These are phyloP conservation scores for Chaetodon trifascialis DNA, from an alignment of 2,113 vertebrate genomes.

Conservation along the genomic window DNA sequence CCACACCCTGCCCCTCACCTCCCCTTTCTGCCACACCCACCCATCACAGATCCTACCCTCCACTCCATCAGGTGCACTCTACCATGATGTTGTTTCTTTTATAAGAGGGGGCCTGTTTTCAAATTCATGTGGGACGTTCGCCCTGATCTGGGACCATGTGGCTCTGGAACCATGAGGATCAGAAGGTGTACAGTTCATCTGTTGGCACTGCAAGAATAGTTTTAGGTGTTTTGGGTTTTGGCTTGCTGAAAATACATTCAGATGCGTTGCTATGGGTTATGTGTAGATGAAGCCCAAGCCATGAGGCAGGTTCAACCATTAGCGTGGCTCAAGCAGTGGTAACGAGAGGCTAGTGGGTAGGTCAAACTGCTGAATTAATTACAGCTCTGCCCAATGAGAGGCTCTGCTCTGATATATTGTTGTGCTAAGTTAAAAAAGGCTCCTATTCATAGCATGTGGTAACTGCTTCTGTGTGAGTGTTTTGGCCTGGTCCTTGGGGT, in stretches of 20 bases:
- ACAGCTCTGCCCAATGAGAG: conserved; percentile 74
- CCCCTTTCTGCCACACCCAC: conserved; percentile 62
- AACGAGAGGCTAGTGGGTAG: conserved; percentile 74
- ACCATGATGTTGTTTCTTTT: conserved; percentile 77
- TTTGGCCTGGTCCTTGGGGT: conserved; percentile 81
- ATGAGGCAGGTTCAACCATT: conserved; percentile 70
- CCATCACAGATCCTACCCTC: conserved; percentile 59
- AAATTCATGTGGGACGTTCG: conserved; percentile 35
- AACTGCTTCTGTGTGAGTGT: conserved; percentile 83
- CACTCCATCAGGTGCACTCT: conserved; percentile 79
- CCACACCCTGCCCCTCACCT: conserved; percentile 24
- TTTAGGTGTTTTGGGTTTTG: conserved; percentile 30
- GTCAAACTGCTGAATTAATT: conserved; percentile 86
- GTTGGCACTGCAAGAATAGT: conserved; percentile 26
- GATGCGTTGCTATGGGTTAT: conserved; percentile 64
- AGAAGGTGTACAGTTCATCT: conserved; percentile 24
- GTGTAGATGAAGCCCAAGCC: conserved; percentile 53
- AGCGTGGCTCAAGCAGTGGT: conserved; percentile 56
- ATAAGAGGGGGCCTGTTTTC: conserved; percentile 52
- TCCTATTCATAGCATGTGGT: conserved; percentile 82
- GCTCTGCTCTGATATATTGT: conserved; percentile 79
- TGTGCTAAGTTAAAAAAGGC: conserved; percentile 84
- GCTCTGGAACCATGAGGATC: conserved; percentile 25
- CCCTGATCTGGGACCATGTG: conserved; percentile 22
- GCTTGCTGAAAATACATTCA: conserved; percentile 50